A percentile compares a stretch with the other conserved stretches of the same genome.
Evolutionary conservation across 2,797 vertebrate species (phyloP).

Genomic region (Sciaenops ocellatus): DNA sequence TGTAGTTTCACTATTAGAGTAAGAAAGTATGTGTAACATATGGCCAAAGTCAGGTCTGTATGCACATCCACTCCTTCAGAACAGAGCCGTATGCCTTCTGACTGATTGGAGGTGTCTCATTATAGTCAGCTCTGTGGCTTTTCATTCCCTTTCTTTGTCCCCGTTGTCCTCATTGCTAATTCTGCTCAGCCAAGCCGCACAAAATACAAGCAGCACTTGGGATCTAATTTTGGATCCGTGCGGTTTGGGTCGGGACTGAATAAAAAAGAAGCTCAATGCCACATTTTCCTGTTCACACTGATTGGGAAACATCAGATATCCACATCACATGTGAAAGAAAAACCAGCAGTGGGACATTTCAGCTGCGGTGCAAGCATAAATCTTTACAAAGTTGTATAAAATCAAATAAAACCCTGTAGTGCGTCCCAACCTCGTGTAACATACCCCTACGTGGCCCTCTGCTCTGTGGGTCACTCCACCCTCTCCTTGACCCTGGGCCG

Average conservation of each 20-base stretch:
- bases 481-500: slow-evolving; percentile 51
- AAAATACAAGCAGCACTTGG: slow-evolving; percentile 24
- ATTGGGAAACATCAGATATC: slow-evolving; percentile 42
- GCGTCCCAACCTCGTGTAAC: not conserved
- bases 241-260: slow-evolving; percentile 37
- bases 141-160: slow-evolving; percentile 3
- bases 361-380: slow-evolving; percentile 20
- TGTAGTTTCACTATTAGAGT: not conserved
- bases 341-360: slow-evolving; percentile 18
- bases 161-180: slow-evolving; percentile 43
- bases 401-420: not conserved
- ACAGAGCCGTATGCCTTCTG: slow-evolving; percentile 10
- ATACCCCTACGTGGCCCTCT: too few relatives aligned
- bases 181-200: slow-evolving; percentile 37
- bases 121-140: slow-evolving; percentile 9
- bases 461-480: not conserved
- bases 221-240: slow-evolving; percentile 37
- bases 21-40: not conserved
- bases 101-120: slow-evolving; percentile 24
- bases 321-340: slow-evolving; percentile 7
- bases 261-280: slow-evolving; percentile 28
- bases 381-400: slow-evolving; percentile 18
- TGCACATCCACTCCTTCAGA: slow-evolving; percentile 7
- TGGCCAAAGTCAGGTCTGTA: not conserved
- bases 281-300: slow-evolving; percentile 36